phyloP scores from a whole-genome alignment of 2,113 vertebrate genomes.

The Callopanchax toddi region DNA sequence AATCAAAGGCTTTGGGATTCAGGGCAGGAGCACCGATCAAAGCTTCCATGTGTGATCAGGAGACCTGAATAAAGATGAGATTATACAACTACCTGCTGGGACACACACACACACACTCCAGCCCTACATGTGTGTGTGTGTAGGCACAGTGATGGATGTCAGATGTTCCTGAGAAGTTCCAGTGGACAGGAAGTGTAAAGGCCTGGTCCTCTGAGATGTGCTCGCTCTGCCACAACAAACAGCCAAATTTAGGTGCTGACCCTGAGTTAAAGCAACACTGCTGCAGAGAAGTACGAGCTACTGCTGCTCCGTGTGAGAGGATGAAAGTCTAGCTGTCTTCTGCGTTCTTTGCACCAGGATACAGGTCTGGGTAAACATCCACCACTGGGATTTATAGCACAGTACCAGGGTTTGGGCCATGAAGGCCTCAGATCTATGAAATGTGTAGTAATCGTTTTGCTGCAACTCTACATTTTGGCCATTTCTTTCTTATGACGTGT shows the following conservation, averaged over 20 bases:
- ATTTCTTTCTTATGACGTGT: no score
- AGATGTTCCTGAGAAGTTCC: constrained; percentile 1
- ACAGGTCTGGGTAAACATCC: no score
- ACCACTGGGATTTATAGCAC: no score
- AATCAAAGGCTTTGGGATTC: constrained; percentile 59
- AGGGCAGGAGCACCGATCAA: constrained; percentile 58
- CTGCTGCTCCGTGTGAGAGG: no score
- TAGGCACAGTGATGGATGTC: neutral
- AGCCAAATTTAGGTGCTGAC: no score
- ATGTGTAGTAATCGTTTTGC: no score
- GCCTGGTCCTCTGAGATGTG: constrained; percentile 13
- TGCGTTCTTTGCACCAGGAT: neutral
- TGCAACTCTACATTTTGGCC: no score
- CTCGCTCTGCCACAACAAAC: neutral
- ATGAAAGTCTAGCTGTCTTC: no score
- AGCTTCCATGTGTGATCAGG: constrained; percentile 66
- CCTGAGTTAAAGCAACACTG: no score
- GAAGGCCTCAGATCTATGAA: no score
- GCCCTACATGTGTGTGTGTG: neutral
- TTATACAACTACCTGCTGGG: constrained; percentile 39
- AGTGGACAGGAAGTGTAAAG: constrained; percentile 3
- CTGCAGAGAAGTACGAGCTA: no score
- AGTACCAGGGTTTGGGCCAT: no score
- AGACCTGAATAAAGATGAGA: constrained; percentile 47
- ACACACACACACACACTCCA: constrained; percentile 29